phyloP scores from a whole-genome alignment of 1,140 invertebrate species.

The Caenorhabditis latens region DNA sequence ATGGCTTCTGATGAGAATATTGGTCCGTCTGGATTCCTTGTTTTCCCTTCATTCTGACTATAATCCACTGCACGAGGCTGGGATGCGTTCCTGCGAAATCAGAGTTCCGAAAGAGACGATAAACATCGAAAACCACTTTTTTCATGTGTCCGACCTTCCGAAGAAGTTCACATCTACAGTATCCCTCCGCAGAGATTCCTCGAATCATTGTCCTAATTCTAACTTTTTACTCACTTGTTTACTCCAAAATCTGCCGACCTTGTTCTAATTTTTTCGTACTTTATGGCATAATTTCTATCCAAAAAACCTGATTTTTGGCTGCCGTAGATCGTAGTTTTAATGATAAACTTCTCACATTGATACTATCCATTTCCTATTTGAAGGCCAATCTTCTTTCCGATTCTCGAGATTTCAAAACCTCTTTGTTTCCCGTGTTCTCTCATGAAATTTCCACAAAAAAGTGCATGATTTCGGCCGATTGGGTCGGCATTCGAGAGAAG shows the following conservation, averaged over 20 bases:
- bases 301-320: not conserved
- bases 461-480: not conserved
- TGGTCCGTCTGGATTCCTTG: not conserved
- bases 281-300: constrained; percentile 9
- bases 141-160: too few relatives aligned
- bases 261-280: constrained; percentile 19
- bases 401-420: not conserved
- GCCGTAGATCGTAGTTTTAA: not conserved
- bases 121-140: too few relatives aligned
- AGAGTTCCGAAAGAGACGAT: too few relatives aligned
- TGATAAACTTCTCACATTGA: not conserved
- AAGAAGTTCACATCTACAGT: too few relatives aligned
- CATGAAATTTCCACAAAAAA: not conserved
- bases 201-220: too few relatives aligned
- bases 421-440: not conserved
- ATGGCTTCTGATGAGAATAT: not conserved
- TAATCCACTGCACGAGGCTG: too few relatives aligned
- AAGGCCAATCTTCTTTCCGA: not conserved
- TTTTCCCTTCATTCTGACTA: not conserved
- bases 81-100: too few relatives aligned
- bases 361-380: not conserved
- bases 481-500: not conserved
- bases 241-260: not conserved
- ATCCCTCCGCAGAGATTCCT: too few relatives aligned
- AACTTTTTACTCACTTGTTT: not conserved